Evolutionary conservation across 2,113 vertebrate species (phyloP).

Genomic region (Heteronetta atricapilla): DNA sequence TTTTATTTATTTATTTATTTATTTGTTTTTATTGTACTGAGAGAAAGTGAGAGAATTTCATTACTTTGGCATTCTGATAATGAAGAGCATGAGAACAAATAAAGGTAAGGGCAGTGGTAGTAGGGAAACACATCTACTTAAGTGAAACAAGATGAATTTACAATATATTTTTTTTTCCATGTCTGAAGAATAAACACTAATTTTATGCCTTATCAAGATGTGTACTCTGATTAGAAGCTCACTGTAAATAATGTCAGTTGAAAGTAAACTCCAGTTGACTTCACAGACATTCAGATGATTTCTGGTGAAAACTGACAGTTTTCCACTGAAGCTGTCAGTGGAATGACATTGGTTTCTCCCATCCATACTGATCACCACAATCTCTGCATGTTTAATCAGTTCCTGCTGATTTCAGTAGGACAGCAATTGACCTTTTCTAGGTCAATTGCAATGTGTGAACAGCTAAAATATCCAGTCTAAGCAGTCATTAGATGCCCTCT

Average conservation of each 20-base stretch:
- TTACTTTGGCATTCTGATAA: neutral
- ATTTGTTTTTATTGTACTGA: neutral
- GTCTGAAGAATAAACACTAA: neutral
- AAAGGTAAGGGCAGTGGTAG: rapidly evolving
- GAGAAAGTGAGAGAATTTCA: neutral
- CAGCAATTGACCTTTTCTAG: slow-evolving; percentile 50
- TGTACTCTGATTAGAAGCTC: neutral
- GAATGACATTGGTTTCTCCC: slow-evolving; percentile 18
- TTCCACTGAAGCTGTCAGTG: neutral
- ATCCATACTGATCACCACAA: neutral
- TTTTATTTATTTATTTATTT: neutral
- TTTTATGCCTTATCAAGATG: neutral
- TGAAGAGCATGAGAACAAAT: neutral
- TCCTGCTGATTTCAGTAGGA: slow-evolving; percentile 17
- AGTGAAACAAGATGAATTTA: neutral
- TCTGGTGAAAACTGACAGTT: neutral
- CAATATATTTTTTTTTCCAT: neutral
- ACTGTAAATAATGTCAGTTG: neutral
- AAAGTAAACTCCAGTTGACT: neutral
- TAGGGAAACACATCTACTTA: neutral
- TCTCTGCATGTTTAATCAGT: slow-evolving; percentile 24
- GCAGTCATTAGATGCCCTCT: neutral
- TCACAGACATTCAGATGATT: neutral
- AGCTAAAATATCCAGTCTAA: slow-evolving; percentile 32
- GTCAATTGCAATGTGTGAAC: slow-evolving; percentile 27